A percentile compares a stretch with the other conserved stretches of the same genome.
phyloP scores from a whole-genome alignment of 2,113 vertebrate species.

The Acanthisitta chloris region DNA sequence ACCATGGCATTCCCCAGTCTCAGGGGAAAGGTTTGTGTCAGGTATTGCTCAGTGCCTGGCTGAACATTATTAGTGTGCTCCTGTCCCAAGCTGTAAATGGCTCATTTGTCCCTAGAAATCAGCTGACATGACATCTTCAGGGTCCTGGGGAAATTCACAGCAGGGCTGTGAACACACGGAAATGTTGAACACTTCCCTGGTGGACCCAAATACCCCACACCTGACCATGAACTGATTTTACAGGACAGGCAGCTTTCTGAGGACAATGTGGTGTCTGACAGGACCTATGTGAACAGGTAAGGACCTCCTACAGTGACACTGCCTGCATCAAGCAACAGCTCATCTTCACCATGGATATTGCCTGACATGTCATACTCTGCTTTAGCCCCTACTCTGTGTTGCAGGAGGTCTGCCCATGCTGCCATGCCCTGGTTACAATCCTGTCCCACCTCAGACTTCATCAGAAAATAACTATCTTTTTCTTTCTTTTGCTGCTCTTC shows the following conservation, averaged over 20 bases:
- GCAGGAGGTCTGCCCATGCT: neutral
- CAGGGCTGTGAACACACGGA: neutral
- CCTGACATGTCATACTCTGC: neutral
- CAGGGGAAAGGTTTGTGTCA: neutral
- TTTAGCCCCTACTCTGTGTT: accelerated
- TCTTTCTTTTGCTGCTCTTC: neutral
- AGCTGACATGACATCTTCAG: neutral
- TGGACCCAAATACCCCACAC: neutral
- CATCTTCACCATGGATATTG: neutral
- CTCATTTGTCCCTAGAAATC: neutral
- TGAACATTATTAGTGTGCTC: accelerated
- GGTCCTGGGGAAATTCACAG: neutral
- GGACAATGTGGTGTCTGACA: neutral
- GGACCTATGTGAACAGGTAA: accelerated
- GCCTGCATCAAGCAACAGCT: neutral
- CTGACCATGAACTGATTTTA: neutral
- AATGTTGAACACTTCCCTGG: neutral
- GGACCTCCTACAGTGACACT: neutral
- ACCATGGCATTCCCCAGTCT: neutral
- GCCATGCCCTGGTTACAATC: neutral
- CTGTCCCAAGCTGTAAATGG: neutral
- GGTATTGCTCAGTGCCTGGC: accelerated
- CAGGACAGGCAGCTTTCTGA: neutral
- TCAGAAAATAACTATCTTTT: neutral
- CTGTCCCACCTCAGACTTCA: neutral